Evolutionary conservation across 2,888 invertebrate genomes (phyloP), one percentile per base, ranked within the genome.

Genomic region (Lycia hirtaria): DNA sequence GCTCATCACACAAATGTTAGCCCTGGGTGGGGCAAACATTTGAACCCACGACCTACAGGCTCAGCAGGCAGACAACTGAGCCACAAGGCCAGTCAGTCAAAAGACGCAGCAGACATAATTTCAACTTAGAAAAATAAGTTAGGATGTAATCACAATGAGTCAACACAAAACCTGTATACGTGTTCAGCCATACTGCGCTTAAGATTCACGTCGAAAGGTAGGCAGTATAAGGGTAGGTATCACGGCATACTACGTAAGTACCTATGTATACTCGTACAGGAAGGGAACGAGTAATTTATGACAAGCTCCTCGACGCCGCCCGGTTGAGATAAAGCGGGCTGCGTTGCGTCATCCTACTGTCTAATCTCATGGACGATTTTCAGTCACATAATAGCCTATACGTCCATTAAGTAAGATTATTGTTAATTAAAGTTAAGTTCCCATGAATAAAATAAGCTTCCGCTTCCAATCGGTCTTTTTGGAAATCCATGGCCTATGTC

Each of bases 281-380:
- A 65, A 62, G 61, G 61, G 59, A 53, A 41, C 55, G 45, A 53
- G 64, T 68, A 69, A 69, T 67, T 71, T 69, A 68, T 68, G 61
- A 51, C 57, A 61, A 48, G 56, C 58, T 56, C 62, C 44, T 52
- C 62, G 62, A 55, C 54, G 57, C 56, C 56, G 38, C 47, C 49
- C 64, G 41, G 48, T 58, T 54, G 59, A 60, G 66, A 67, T 67
- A 69, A 71, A 67, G 62, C 62, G 61, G 59, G 62, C 53, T 54
- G 56, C 60, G 57, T 60, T 60, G 56, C 60, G 57, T 64, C 60
- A 61, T 52, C 55, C 52, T 52, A 24, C 30, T 45, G 56, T 54
- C 54, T 56, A 51, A 62, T 64, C 62, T 62, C 38, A 58, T 48
- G 47, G 43, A 24, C 33, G 35, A 51, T 45, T 26, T 40, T 40